Conservation (phyloP, 2,797 vertebrate species). For the Thalassophryne amazonica region DNA sequence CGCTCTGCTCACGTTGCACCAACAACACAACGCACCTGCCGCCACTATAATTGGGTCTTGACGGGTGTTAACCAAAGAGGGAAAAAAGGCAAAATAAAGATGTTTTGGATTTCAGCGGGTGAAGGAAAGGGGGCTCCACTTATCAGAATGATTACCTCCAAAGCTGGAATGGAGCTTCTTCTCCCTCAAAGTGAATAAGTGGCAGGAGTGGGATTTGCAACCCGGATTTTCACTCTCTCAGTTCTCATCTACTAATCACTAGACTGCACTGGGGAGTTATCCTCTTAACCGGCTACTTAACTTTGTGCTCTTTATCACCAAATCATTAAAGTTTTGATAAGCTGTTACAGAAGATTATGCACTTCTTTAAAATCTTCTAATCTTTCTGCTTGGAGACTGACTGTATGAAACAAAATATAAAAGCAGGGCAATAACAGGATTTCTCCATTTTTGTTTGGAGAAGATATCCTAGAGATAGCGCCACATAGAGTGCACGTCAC, state of each 20-base stretch:
- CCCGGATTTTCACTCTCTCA: constrained; percentile 78
- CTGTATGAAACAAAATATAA: constrained; percentile 77
- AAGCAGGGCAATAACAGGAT: constrained; percentile 68
- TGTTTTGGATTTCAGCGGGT: constrained; percentile 59
- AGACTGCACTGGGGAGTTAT: constrained; percentile 83
- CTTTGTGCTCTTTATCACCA: constrained; percentile 85
- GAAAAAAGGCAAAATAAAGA: constrained; percentile 67
- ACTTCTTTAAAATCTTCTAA: constrained; percentile 82
- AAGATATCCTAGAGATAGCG: constrained; percentile 40
- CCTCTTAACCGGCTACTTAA: constrained; percentile 86
- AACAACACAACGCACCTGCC: constrained; percentile 45
- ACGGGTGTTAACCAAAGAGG: constrained; percentile 59
- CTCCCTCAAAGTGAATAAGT: constrained; percentile 79
- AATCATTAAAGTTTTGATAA: constrained; percentile 89
- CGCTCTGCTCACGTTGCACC: constrained; percentile 38
- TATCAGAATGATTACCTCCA: constrained; percentile 76
- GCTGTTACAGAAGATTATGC: constrained; percentile 84
- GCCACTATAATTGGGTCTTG: constrained; percentile 65
- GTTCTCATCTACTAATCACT: constrained; percentile 85
- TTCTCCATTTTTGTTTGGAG: constrained; percentile 46
- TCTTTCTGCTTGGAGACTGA: constrained; percentile 73
- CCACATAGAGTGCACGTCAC: constrained; percentile 1
- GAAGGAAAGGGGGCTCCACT: constrained; percentile 58
- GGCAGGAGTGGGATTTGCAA: constrained; percentile 80
- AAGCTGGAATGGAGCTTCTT: constrained; percentile 70